Evolutionary conservation across 1,140 invertebrate species (phyloP), one percentile per base, ranked within the genome.

Genomic region (Hycleus cichorii): DNA sequence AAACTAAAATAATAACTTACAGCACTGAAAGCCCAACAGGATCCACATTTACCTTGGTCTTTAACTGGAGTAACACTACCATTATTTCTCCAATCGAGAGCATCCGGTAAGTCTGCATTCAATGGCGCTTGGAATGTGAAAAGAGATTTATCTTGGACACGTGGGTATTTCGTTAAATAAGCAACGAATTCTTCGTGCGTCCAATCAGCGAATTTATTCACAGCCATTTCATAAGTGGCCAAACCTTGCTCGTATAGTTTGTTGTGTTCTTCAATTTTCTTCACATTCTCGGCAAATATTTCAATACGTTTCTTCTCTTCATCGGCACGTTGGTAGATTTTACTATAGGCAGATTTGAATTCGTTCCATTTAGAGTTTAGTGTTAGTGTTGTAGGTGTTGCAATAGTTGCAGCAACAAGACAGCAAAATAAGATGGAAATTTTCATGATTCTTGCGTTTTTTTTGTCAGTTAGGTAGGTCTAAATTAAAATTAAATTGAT

Each of bases 261-360:
- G 32, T 55, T 55, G 24, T 55, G 52, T 10, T 47, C 44, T 24
- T 55, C 52, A 39, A 55, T 47, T 10, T 11, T 11, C 7, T 55
- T 11, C 9, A 55, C 10, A 25, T 55, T 55, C 12, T 55, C 46
- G 24, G 12, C 10, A 46, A 55, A 55, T 3, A 55, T 47, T 39
- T 39, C 7, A 24, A 47, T 39, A 10, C 52, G 10, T 24, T 47
- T 39, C 10, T 11, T 5, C 39, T 55, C 52, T 39, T 55, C 45
- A 18, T 39, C 9, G 11, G 32, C 18, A 11, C 27, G 39, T 6
- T 5, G n/a, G 12, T 47, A 55, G 0, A 0, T 7, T 47, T 10
- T 47, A 39, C 4, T 8, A n/a, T 55, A 4, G 26, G 18, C 47
- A 39, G 39, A 38, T 47, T 55, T 55, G 5, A 55, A 55, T 8